A percentile compares a stretch with the other conserved stretches of the same genome.
Evolutionary conservation across 2,797 vertebrate genomes (phyloP).

Genomic region (Leptatherina wallacei): DNA sequence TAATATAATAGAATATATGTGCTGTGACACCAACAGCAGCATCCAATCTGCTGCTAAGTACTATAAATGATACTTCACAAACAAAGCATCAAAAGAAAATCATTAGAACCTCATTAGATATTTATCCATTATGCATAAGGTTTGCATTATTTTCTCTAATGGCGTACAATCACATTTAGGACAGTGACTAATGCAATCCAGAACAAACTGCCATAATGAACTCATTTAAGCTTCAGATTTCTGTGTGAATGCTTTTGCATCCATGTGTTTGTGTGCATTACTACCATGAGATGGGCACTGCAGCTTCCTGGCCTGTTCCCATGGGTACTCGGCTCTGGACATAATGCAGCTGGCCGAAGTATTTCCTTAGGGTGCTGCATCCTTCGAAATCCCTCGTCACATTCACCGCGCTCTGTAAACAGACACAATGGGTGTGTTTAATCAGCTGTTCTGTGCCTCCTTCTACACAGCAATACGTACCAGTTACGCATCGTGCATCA

Average conservation of each 20-base stretch:
- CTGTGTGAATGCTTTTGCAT: background rate
- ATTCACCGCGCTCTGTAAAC: conserved; percentile 88
- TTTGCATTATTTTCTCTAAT: background rate
- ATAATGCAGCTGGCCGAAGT: conserved; percentile 97
- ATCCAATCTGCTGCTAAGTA: background rate
- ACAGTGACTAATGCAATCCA: background rate
- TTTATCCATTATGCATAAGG: background rate
- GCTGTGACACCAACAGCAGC: no score
- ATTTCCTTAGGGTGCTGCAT: conserved; percentile 95
- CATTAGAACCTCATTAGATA: background rate
- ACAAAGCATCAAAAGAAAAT: no score
- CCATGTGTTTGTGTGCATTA: conserved; percentile 8
- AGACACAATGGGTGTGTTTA: conserved; percentile 11
- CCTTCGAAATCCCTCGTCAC: conserved; percentile 97
- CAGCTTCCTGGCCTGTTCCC: conserved; percentile 90
- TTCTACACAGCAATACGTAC: background rate
- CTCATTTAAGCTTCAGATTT: background rate
- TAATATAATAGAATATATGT: background rate
- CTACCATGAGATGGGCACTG: conserved; percentile 92
- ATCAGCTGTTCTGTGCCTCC: conserved; percentile 1
- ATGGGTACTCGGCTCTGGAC: conserved; percentile 96
- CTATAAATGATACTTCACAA: background rate
- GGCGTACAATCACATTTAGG: background rate
- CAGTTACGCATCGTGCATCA: background rate
- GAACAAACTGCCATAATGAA: background rate